Conservation (phyloP, 2,113 vertebrate genomes). For the Thalassoma bifasciatum region DNA sequence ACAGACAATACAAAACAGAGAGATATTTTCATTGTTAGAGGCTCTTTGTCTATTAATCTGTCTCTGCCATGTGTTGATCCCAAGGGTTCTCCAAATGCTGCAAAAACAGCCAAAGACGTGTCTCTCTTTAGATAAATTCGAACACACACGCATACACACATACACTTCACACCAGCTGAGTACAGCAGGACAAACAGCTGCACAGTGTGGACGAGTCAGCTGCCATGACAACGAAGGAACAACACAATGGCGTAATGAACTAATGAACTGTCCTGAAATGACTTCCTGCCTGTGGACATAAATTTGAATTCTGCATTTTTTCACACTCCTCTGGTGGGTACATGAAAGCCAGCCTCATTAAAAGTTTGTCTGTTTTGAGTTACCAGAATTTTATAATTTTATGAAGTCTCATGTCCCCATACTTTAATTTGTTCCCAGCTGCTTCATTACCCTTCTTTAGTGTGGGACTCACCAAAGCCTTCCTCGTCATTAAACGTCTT, state of each 20-base stretch:
- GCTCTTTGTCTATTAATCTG: conserved; percentile 47
- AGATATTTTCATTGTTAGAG: conserved; percentile 43
- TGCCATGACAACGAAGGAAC: conserved; percentile 65
- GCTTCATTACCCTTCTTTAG: conserved; percentile 2
- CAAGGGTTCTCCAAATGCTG: conserved; percentile 35
- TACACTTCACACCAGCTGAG: conserved; percentile 38
- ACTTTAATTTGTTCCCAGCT: conserved; percentile 38
- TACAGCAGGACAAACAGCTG: conserved; percentile 69
- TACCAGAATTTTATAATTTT: conserved; percentile 7
- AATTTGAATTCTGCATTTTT: conserved; percentile 25
- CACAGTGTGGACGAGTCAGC: conserved; percentile 44
- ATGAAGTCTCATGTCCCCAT: conserved; percentile 8
- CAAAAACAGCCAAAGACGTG: conserved; percentile 31
- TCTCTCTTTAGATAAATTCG: conserved; percentile 32
- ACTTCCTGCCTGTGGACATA: conserved; percentile 49
- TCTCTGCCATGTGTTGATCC: conserved; percentile 40
- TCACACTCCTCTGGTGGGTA: conserved; percentile 29
- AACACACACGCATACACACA: conserved; percentile 47
- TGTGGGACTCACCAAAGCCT: conserved; percentile 87
- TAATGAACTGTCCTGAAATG: conserved; percentile 60
- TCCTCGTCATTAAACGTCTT: conserved; percentile 89
- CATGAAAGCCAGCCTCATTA: conserved; percentile 47
- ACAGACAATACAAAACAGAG: conserved; percentile 24
- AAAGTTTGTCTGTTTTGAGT: conserved; percentile 53
- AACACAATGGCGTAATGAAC: conserved; percentile 58